Evolutionary conservation across 1,140 invertebrate genomes (phyloP), one percentile per base, ranked within the genome.

Genomic region (Camponotus floridanus): DNA sequence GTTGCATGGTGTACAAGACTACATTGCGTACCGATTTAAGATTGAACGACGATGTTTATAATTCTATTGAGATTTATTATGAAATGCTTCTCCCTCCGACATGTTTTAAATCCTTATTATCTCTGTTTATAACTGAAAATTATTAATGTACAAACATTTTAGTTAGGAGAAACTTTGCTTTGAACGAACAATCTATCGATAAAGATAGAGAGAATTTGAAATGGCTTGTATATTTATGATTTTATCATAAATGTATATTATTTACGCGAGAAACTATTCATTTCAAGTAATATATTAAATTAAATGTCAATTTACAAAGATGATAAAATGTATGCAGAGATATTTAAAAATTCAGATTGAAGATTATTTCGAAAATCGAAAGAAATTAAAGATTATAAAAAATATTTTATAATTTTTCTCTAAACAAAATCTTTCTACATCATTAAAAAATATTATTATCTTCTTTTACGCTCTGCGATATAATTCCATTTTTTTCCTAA

Each of bases 41-140:
- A 21, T 59, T 55, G 18, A 73, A 7, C n/a, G 48, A 21, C 45
- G 70, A 73, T 55, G 48, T 48, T 55, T 73, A 55, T 18, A 55
- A 33, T 55, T 33, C 9, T 55, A 36, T n/a, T 48, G 45, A 51
- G 45, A 71, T 51, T 51, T 18, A 51, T 8, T 39, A 33, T 11
- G 15, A 55, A 51, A 11, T n/a, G 45, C n/a, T 55, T 55, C 31
- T 18, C 48, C 18, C 48, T 51, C n/a, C 3, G 11, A 18, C 33
- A 26, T 68, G 31, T 31, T 45, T 68, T 39, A 45, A 33, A 33
- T 65, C n/a, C 7, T 15, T 51, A 45, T 45, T 26, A 15, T 71
- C 11, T 51, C 6, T 6, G 2, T 26, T 51, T 51, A 9, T 31
- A 71, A 71, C 6, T 51, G 2, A 33, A 71, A 65, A 7, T 7